These are phyloP conservation scores for Actenoides hombroni DNA, from an alignment of 2,113 vertebrate species.

Conservation along the genomic window DNA sequence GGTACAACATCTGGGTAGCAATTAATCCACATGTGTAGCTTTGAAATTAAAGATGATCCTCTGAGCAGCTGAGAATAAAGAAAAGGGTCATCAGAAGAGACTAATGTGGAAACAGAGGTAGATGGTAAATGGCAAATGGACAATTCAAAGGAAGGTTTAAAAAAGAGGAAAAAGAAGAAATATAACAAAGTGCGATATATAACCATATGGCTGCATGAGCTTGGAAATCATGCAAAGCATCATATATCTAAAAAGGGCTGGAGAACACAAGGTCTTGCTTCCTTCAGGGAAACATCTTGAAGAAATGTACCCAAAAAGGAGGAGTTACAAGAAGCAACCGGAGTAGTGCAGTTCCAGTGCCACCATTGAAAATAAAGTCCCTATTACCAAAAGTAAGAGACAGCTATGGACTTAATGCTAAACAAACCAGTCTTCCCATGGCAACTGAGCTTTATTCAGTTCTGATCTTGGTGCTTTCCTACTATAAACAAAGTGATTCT, in stretches of 20 bases:
- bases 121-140: background rate
- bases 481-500: background rate
- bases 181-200: background rate
- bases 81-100: background rate
- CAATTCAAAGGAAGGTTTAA: background rate
- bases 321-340: background rate
- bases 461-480: background rate
- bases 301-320: background rate
- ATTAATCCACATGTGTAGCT: background rate
- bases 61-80: background rate
- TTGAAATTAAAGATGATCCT: background rate
- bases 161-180: background rate
- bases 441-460: background rate
- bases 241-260: background rate
- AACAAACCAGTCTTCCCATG: background rate
- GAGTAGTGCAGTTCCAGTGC: background rate
- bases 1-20: background rate
- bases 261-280: background rate
- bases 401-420: background rate
- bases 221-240: background rate
- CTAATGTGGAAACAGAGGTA: background rate
- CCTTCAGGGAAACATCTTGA: background rate
- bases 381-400: background rate
- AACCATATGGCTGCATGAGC: background rate
- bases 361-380: background rate